Conservation (phyloP, 1,140 invertebrate species). For the Drosophila jambulina region DNA sequence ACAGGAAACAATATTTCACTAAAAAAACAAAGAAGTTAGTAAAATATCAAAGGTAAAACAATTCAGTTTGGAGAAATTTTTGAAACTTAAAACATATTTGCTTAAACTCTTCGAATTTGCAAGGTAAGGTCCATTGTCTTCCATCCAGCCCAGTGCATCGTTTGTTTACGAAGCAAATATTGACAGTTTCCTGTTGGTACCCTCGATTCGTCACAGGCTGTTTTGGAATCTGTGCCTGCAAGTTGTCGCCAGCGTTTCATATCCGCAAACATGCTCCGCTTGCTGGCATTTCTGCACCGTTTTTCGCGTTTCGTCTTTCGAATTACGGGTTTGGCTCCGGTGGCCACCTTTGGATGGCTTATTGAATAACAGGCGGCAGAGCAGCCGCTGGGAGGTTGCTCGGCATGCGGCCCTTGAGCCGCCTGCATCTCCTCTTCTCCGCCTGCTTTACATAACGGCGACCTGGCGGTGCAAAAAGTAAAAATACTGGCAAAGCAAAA, state of each 20-base stretch:
- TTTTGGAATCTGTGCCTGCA: constrained; percentile 7
- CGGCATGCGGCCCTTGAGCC: constrained; percentile 45
- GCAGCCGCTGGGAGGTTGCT: constrained; percentile 14
- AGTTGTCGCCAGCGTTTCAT: constrained; percentile 44
- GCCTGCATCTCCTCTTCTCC: constrained; percentile 44
- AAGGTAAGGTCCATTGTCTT: not conserved
- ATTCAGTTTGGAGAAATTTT: not conserved
- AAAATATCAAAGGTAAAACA: not conserved
- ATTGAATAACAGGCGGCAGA: constrained; percentile 57
- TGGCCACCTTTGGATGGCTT: constrained; percentile 43
- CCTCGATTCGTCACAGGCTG: constrained; percentile 12
- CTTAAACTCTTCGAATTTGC: not conserved
- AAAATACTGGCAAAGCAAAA: constrained; percentile 36
- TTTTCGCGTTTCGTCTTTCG: constrained; percentile 20
- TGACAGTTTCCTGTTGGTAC: constrained; percentile 30
- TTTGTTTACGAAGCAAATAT: constrained; percentile 16
- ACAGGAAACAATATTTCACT: no score
- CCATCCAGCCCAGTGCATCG: not conserved
- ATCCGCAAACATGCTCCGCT: constrained; percentile 72
- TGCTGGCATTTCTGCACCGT: constrained; percentile 25
- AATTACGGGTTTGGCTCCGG: constrained; percentile 33
- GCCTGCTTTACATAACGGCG: constrained; percentile 68
- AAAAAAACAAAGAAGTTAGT: no score
- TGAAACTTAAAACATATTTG: not conserved
- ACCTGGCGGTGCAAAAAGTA: constrained; percentile 58